Evolutionary conservation across 2,888 invertebrate genomes (phyloP).

Genomic region (Cephus sareptanus): DNA sequence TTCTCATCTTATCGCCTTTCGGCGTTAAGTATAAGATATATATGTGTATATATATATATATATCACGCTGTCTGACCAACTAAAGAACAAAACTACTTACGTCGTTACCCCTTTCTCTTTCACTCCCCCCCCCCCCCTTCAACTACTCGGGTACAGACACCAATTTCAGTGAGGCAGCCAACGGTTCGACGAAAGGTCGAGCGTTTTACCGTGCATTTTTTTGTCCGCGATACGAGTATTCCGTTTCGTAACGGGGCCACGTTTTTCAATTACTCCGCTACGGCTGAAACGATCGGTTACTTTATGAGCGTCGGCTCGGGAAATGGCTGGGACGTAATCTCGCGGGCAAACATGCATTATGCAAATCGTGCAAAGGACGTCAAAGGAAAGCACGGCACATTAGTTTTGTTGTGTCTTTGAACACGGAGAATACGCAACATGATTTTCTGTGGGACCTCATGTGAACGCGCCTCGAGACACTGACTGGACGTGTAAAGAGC

Average conservation of each 20-base stretch:
- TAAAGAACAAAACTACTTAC: not conserved
- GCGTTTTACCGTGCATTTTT: not conserved
- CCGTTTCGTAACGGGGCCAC: not conserved
- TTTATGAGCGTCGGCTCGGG: constrained; percentile 1
- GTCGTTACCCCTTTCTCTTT: not conserved
- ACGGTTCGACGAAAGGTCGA: not conserved
- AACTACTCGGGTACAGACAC: not conserved
- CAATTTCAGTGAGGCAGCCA: not conserved
- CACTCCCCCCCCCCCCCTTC: not conserved
- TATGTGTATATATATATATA: no score
- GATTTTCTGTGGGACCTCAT: not conserved
- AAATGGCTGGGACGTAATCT: constrained; percentile 6
- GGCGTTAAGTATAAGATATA: no score
- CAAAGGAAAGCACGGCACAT: not conserved
- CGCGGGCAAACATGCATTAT: constrained; percentile 9
- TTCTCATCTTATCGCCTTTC: no score
- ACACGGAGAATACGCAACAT: not conserved
- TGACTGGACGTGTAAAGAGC: not conserved
- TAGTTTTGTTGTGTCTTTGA: not conserved
- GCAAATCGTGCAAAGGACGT: constrained; percentile 1
- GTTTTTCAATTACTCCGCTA: not conserved
- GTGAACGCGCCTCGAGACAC: not conserved
- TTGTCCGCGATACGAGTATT: not conserved
- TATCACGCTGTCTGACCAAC: not conserved
- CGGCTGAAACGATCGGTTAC: constrained; percentile 1